Base-by-base conservation (phyloP, 1,140 invertebrate genomes). In the Lamellibrachia luymesi region DNA sequence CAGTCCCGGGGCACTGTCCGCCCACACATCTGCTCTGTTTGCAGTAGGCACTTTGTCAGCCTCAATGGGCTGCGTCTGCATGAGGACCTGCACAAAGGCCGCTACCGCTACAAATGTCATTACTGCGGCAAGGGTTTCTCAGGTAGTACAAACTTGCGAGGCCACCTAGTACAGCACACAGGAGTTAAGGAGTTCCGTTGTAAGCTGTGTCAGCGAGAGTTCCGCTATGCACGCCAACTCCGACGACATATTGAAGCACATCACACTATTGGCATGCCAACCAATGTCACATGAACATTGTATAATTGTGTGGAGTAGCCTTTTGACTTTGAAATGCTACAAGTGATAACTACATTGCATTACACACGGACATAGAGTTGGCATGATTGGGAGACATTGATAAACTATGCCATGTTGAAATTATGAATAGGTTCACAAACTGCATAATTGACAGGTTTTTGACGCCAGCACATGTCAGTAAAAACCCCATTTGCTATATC, bases 201-300 rank as follows among this genome's bases (percentile, higher is more conserved):
- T 96, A 97, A 98, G 95, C 95, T 97, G 94, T 97, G 97, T 95
- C 95, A 96, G 2, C 97, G 97, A 95, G 96, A 96, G 92, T 98
- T 98, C 95, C 97, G 97, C 10, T 97, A 97, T 1, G 97, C 97
- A 94, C 97, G 97, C 52, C 97, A 97, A 2, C 96, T 98, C 94
- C 98, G 97, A 94, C 98, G 98, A 94, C 98, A 98, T 95, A 90
- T 97, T 98, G 95, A 97, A 98, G 64, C 64, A 22, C 64, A 80
- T 22, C 64, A 80, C 17, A 22, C 64, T 22, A 22, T 8, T 8
- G 64, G 2, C 64, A 80, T 22, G 64, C 64, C 64, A 80, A 2
- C 64, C 7, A 80, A 17, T 10, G 2, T 17, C 64, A 80, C 25
- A 1, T 80, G 64, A 80, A 80, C 17, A 22, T 80, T 10, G 64